These are phyloP conservation scores for Alligator sinensis DNA, from an alignment of 2,113 vertebrate genomes.

Conservation along the genomic window DNA sequence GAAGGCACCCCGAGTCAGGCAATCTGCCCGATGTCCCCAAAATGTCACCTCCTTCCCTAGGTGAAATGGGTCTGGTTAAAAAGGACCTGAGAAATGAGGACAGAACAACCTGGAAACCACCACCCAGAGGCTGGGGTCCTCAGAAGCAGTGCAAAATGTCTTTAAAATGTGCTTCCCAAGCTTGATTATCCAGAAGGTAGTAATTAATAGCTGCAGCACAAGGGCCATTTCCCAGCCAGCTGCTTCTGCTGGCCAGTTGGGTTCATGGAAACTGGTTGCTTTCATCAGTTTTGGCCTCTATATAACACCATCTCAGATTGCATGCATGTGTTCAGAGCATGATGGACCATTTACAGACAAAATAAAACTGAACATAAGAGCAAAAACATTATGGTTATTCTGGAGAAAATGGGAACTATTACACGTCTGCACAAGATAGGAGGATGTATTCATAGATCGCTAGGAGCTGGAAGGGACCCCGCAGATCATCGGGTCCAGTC, in stretches of 20 bases:
- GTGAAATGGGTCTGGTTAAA: neutral
- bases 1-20: too few species aligned
- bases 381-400: neutral
- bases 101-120: neutral
- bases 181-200: neutral
- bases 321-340: neutral
- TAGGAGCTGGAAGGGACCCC: neutral
- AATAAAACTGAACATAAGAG: neutral
- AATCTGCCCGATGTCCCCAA: neutral
- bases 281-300: neutral
- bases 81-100: neutral
- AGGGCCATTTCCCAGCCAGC: neutral
- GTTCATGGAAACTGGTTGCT: neutral
- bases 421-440: neutral
- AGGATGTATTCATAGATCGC: neutral
- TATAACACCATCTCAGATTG: neutral
- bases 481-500: too few species aligned
- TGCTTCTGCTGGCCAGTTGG: neutral
- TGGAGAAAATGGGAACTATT: neutral
- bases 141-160: too few species aligned
- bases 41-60: neutral
- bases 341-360: neutral
- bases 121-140: neutral
- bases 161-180: neutral
- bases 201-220: neutral